Evolutionary conservation across 2,113 vertebrate species (phyloP).

Genomic region (Cariama cristata): DNA sequence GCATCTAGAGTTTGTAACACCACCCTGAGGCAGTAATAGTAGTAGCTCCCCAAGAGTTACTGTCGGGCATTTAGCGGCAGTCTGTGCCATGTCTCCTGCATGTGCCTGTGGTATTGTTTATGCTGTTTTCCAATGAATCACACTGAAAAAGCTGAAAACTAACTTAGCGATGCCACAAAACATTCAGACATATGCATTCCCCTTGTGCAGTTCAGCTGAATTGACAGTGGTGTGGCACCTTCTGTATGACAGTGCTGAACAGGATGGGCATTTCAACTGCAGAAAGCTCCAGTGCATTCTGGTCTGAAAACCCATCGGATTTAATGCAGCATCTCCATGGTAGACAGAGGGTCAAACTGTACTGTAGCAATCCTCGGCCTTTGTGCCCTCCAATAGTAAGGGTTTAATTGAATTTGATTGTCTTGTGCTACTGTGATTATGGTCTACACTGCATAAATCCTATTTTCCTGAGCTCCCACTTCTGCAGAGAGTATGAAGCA

Average conservation of each 20-base stretch:
- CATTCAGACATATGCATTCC: accelerated
- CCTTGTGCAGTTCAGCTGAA: not conserved
- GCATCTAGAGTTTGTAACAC: not conserved
- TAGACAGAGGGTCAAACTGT: not conserved
- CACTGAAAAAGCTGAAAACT: not conserved
- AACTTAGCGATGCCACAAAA: not conserved
- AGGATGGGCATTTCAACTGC: not conserved
- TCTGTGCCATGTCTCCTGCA: accelerated
- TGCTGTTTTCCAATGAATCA: not conserved
- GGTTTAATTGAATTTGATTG: not conserved
- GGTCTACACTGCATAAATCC: not conserved
- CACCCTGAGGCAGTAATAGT: not conserved
- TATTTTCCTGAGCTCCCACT: slow-evolving; percentile 83
- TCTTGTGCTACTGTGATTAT: not conserved
- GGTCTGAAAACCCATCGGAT: not conserved
- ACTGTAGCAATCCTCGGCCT: not conserved
- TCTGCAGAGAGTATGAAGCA: slow-evolving; percentile 91
- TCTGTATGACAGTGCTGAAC: not conserved
- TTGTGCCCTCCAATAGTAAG: accelerated
- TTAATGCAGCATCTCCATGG: accelerated
- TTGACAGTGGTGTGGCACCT: not conserved
- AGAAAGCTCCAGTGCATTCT: not conserved
- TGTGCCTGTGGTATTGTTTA: not conserved
- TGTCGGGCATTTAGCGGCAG: not conserved
- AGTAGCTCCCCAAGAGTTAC: not conserved